phyloP scores from a whole-genome alignment of 2,888 invertebrate genomes.

The Blastobasis lacticolella region DNA sequence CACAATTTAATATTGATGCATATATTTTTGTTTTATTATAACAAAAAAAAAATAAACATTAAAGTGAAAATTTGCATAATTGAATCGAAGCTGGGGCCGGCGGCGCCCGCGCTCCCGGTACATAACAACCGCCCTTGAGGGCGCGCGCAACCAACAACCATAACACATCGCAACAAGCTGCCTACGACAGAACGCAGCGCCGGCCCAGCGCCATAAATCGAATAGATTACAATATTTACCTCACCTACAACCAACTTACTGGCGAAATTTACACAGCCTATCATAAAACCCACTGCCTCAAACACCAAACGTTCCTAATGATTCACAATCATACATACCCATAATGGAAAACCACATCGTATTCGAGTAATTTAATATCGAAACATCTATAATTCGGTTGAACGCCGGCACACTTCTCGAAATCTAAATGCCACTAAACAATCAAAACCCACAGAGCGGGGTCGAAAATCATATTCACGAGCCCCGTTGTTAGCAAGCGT shows the following conservation, averaged over 20 bases:
- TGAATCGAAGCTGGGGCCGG: constrained; percentile 22
- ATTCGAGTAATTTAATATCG: constrained; percentile 29
- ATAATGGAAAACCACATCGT: constrained; percentile 30
- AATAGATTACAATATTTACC: constrained; percentile 46
- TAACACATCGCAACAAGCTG: background rate
- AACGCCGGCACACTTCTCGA: constrained; percentile 1
- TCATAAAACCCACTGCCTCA: constrained; percentile 58
- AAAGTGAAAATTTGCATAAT: constrained; percentile 66
- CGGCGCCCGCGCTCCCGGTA: constrained; percentile 16
- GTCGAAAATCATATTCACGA: constrained; percentile 4
- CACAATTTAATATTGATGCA: constrained; percentile 52
- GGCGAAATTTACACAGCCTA: constrained; percentile 66
- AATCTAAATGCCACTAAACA: background rate
- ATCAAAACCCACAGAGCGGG: background rate
- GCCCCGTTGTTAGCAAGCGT: constrained; percentile 21
- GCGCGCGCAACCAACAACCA: background rate
- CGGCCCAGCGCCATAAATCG: constrained; percentile 22
- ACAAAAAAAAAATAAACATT: constrained; percentile 49
- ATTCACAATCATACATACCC: constrained; percentile 2
- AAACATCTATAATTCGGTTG: constrained; percentile 13
- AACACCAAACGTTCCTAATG: constrained; percentile 20
- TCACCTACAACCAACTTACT: constrained; percentile 43
- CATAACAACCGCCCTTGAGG: background rate
- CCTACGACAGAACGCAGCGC: constrained; percentile 6
- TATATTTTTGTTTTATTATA: constrained; percentile 67